A percentile compares a stretch with the other conserved stretches of the same genome.
Evolutionary conservation across 1,140 invertebrate genomes (phyloP).

Genomic region (Scaptodrosophila lebanonensis): DNA sequence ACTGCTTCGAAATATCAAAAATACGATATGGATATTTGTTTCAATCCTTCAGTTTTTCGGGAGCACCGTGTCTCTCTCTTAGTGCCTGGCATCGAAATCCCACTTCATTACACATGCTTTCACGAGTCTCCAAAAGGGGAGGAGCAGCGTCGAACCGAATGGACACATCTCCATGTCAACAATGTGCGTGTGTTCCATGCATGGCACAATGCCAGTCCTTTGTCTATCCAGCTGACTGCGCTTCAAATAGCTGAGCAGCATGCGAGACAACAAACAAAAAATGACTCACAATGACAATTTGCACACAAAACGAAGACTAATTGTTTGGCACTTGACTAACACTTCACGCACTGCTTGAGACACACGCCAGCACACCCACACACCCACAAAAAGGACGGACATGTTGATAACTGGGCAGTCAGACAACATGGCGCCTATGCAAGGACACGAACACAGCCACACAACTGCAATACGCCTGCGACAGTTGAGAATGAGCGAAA

Average conservation of each 20-base stretch:
- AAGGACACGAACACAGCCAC: neutral
- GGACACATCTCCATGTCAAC: slow-evolving; percentile 12
- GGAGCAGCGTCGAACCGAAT: too few species aligned
- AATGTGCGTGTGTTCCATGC: slow-evolving; percentile 9
- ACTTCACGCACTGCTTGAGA: slow-evolving; percentile 22
- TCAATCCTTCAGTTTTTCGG: too few species aligned
- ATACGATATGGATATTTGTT: too few species aligned
- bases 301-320: slow-evolving; percentile 33
- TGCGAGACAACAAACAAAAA: neutral
- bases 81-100: too few species aligned
- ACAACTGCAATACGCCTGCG: neutral
- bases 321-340: slow-evolving; percentile 34
- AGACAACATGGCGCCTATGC: slow-evolving; percentile 1
- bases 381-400: neutral
- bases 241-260: neutral
- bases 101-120: too few species aligned
- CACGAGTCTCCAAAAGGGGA: too few species aligned
- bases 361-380: neutral
- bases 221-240: slow-evolving; percentile 7
- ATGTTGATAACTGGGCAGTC: too few species aligned
- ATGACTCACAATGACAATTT: slow-evolving; percentile 24
- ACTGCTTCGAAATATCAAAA: too few species aligned
- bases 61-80: too few species aligned
- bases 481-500: neutral
- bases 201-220: neutral